Conservation (phyloP, 2,888 invertebrate species). For the Eilema sororculum region DNA sequence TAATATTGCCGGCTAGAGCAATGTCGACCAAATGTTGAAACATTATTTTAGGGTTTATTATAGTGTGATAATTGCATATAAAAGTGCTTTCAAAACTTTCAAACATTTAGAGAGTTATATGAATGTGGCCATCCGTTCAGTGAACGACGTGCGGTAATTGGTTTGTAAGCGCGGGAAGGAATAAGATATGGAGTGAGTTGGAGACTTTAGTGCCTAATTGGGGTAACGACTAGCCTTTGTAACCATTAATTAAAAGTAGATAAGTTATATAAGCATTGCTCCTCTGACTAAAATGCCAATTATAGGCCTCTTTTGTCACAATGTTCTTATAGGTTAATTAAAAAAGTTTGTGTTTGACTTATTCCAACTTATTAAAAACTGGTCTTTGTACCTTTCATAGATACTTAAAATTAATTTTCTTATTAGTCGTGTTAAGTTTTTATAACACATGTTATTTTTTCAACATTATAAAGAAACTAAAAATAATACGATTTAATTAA, state of each 20-base stretch:
- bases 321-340: slow-evolving; percentile 31
- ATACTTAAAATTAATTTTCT: not conserved
- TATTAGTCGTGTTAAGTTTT: not conserved
- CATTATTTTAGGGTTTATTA: not conserved
- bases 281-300: slow-evolving; percentile 26
- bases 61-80: not conserved
- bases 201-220: slow-evolving; percentile 38
- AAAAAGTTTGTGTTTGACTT: slow-evolving; percentile 38
- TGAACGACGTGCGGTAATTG: slow-evolving; percentile 28
- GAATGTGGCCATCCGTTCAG: slow-evolving; percentile 19
- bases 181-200: slow-evolving; percentile 55
- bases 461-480: too few relatives aligned
- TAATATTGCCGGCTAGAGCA: not conserved
- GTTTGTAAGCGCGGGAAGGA: slow-evolving; percentile 53
- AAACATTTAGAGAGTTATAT: slow-evolving; percentile 5
- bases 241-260: slow-evolving; percentile 44
- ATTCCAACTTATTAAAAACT: slow-evolving; percentile 20
- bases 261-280: slow-evolving; percentile 37
- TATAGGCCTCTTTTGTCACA: slow-evolving; percentile 29
- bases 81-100: not conserved
- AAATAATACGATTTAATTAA: too few relatives aligned
- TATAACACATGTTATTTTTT: not conserved
- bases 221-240: slow-evolving; percentile 34
- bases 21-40: not conserved
- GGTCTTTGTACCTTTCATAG: slow-evolving; percentile 20